phyloP scores from a whole-genome alignment of 2,113 vertebrate species.

The Aegotheles bennettii region DNA sequence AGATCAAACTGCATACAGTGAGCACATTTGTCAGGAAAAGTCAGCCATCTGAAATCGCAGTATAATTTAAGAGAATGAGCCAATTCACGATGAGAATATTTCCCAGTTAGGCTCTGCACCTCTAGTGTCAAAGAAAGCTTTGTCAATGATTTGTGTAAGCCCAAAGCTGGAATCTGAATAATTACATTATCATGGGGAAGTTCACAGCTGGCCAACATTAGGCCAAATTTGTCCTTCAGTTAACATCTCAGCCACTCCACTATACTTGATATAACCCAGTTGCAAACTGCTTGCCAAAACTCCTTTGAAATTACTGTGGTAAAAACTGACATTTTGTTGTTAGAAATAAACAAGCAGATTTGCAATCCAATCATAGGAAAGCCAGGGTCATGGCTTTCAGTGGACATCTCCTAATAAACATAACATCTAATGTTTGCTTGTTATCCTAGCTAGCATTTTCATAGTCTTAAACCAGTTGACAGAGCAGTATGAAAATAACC shows the following conservation, averaged over 20 bases:
- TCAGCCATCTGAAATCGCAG: constrained; percentile 25
- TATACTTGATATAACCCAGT: neutral
- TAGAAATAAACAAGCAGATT: neutral
- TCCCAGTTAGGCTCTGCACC: constrained; percentile 7
- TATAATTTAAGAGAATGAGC: constrained; percentile 54
- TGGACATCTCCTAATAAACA: constrained; percentile 11
- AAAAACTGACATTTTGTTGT: neutral
- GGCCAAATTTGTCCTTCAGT: neutral
- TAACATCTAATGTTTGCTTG: constrained; percentile 15
- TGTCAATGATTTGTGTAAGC: constrained; percentile 36
- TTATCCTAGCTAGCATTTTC: constrained; percentile 9
- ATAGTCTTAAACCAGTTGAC: constrained; percentile 1
- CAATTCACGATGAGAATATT: constrained; percentile 15
- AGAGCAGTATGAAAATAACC: constrained; percentile 41
- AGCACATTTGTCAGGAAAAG: constrained; percentile 58
- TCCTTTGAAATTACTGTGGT: neutral
- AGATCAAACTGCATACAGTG: constrained; percentile 43
- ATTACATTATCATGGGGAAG: neutral
- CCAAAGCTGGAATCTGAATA: constrained; percentile 17
- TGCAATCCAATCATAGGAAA: neutral
- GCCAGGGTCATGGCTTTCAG: constrained; percentile 27
- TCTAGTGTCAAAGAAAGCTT: constrained; percentile 25
- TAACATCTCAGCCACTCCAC: neutral
- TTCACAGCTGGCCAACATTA: neutral
- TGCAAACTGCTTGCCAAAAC: neutral